These are phyloP conservation scores for Antennarius striatus DNA, from an alignment of 2,113 vertebrate species.

Conservation along the genomic window DNA sequence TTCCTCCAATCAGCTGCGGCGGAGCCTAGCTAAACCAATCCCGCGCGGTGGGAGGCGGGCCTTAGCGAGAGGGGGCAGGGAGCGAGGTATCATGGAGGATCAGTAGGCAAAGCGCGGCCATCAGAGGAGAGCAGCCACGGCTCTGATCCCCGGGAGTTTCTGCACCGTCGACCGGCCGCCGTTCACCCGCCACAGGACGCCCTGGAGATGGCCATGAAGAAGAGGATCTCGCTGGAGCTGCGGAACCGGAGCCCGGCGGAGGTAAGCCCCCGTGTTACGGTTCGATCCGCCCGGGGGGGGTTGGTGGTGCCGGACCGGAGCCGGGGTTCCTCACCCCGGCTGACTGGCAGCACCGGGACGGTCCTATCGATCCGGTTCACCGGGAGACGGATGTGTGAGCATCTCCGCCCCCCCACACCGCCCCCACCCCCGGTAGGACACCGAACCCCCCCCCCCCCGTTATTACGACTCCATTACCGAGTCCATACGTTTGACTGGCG, in stretches of 20 bases:
- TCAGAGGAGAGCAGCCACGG: conserved; percentile 77
- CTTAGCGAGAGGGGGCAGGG: conserved; percentile 80
- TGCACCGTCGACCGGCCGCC: conserved; percentile 25
- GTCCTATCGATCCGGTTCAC: not conserved
- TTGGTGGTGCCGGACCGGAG: conserved; percentile 24
- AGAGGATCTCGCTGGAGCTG: conserved; percentile 85
- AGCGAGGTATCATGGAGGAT: conserved; percentile 92
- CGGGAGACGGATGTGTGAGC: not conserved
- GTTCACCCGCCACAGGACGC: not conserved
- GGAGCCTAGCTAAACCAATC: conserved; percentile 66
- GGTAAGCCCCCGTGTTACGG: conserved; percentile 69
- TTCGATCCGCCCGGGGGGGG: too few species aligned
- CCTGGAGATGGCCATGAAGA: conserved; percentile 87
- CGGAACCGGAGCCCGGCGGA: conserved; percentile 85
- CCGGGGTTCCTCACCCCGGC: too few species aligned
- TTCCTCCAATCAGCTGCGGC: conserved; percentile 32
- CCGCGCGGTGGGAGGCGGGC: conserved; percentile 68
- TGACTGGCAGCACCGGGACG: not conserved
- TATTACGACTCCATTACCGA: too few species aligned
- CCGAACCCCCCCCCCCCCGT: too few species aligned
- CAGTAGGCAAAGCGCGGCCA: conserved; percentile 84
- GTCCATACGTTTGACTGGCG: too few species aligned
- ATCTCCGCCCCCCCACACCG: conserved; percentile 6
- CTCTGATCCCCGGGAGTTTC: conserved; percentile 55
- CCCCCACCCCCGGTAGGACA: not conserved